phyloP scores from a whole-genome alignment of 1,140 invertebrate genomes.

The Bicyclus anynana region DNA sequence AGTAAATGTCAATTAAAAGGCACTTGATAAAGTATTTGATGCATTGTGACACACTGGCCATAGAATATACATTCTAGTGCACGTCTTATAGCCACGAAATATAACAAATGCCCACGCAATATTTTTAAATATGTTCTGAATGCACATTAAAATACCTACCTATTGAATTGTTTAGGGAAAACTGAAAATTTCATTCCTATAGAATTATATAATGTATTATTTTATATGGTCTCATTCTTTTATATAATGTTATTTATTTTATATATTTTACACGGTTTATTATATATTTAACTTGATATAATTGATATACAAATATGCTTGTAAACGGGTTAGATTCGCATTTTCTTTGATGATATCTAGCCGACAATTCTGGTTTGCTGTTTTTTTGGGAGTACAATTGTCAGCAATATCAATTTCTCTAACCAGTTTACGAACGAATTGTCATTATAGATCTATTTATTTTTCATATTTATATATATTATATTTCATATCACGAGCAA shows the following conservation, averaged over 20 bases:
- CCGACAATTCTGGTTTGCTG: no score
- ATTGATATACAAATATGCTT: neutral
- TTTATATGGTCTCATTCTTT: neutral
- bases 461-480: neutral
- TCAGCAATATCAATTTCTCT: no score
- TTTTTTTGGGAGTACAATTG: no score
- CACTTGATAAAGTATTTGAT: constrained; percentile 46
- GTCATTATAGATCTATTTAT: neutral
- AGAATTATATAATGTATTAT: no score
- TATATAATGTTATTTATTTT: constrained; percentile 24
- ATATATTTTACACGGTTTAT: constrained; percentile 22
- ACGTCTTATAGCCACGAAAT: constrained; percentile 20
- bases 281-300: constrained; percentile 18
- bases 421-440: neutral
- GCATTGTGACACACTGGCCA: constrained; percentile 32
- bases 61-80: constrained; percentile 19
- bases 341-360: no score
- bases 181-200: constrained; percentile 15
- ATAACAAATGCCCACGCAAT: constrained; percentile 24
- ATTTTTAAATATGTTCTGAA: constrained; percentile 46
- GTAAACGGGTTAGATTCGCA: neutral
- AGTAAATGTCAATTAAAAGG: constrained; percentile 41
- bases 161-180: neutral
- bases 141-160: constrained; percentile 21
- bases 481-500: no score